phyloP scores from a whole-genome alignment of 2,888 invertebrate genomes.

The Patella pellucida region DNA sequence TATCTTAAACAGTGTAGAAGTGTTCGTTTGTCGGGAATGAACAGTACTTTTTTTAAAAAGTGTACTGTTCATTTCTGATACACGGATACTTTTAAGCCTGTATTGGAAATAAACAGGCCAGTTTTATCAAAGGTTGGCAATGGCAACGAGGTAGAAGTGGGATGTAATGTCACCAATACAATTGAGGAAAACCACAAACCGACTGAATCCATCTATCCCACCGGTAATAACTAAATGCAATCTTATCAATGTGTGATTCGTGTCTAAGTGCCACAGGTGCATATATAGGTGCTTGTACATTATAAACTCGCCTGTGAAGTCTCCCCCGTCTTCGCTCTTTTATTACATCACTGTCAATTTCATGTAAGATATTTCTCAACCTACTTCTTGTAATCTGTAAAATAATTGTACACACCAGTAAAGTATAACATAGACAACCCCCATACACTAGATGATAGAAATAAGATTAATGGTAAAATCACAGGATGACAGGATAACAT shows the following conservation, averaged over 20 bases:
- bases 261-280: conserved; percentile 38
- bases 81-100: too few relatives aligned
- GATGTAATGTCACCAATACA: too few relatives aligned
- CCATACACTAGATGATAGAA: neutral
- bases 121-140: too few relatives aligned
- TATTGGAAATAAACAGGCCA: too few relatives aligned
- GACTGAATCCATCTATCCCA: conserved; percentile 37
- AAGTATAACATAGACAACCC: too few relatives aligned
- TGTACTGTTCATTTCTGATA: too few relatives aligned
- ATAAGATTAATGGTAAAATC: neutral
- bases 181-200: too few relatives aligned
- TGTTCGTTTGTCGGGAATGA: too few relatives aligned
- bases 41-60: too few relatives aligned
- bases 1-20: too few relatives aligned
- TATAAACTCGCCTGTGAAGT: conserved; percentile 22
- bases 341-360: conserved; percentile 11
- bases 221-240: conserved; percentile 33
- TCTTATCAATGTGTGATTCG: conserved; percentile 35
- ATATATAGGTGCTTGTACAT: conserved; percentile 32
- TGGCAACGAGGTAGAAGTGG: too few relatives aligned
- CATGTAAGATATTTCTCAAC: conserved; percentile 18
- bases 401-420: neutral
- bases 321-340: conserved; percentile 10
- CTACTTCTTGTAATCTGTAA: conserved; percentile 16
- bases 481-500: too few relatives aligned